phyloP scores from a whole-genome alignment of 2,888 invertebrate genomes.

The Agrochola lota region DNA sequence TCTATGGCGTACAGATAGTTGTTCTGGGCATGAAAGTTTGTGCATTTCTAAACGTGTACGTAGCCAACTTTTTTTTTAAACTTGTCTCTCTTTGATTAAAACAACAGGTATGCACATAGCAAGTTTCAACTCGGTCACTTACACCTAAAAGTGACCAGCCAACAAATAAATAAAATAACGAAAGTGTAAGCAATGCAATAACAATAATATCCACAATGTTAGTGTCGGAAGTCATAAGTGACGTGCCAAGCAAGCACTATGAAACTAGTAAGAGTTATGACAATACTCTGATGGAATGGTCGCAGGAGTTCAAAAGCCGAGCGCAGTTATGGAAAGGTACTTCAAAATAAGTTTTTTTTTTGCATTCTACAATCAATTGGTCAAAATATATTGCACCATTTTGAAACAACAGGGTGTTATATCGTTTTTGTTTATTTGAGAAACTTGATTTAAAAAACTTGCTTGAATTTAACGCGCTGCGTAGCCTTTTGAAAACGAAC shows the following conservation, averaged over 20 bases:
- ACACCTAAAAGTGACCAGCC: background rate
- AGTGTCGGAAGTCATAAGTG: conserved; percentile 38
- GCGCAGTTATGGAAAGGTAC: conserved; percentile 85
- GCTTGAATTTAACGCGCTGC: too few species aligned
- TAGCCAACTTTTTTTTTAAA: too few species aligned
- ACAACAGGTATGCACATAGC: conserved; percentile 8
- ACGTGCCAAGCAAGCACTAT: conserved; percentile 27
- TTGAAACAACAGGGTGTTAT: too few species aligned
- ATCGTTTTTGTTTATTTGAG: too few species aligned
- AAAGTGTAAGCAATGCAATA: background rate
- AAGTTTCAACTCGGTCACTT: conserved; percentile 1
- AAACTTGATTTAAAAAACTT: too few species aligned
- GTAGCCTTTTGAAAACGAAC: too few species aligned
- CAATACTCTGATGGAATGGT: conserved; percentile 70
- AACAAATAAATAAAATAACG: background rate
- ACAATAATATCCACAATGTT: conserved; percentile 50
- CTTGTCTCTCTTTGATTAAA: too few species aligned
- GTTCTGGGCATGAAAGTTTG: too few species aligned
- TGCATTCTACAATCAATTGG: too few species aligned
- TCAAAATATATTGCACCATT: too few species aligned
- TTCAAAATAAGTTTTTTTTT: background rate
- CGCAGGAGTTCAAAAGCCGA: conserved; percentile 78
- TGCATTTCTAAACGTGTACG: too few species aligned
- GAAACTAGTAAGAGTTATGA: conserved; percentile 22
- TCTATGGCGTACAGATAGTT: too few species aligned